Conservation (phyloP, 2,113 vertebrate genomes). For the Sander lucioperca region DNA sequence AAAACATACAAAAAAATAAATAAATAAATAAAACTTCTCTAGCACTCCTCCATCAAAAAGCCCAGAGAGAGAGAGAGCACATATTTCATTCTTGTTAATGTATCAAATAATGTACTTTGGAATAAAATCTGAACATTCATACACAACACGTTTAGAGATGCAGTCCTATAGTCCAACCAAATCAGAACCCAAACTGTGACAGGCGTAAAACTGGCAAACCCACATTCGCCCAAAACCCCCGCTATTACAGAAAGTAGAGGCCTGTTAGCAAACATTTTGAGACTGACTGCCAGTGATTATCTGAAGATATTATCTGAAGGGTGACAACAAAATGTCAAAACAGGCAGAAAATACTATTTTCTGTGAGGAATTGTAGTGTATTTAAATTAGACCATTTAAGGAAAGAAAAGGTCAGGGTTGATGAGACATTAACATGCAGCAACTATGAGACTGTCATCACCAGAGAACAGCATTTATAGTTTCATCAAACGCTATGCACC, state of each 20-base stretch:
- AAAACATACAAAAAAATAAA: not conserved
- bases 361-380: not conserved
- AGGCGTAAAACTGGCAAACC: not conserved
- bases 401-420: not conserved
- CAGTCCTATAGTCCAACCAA: not conserved
- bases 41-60: not conserved
- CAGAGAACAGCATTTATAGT: not conserved
- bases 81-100: not conserved
- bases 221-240: not conserved
- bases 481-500: not conserved
- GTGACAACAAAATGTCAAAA: not conserved
- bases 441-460: not conserved
- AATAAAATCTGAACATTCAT: not conserved
- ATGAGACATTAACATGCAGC: not conserved
- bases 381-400: not conserved
- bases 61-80: not conserved
- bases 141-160: not conserved
- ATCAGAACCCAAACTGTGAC: constrained; percentile 2
- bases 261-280: not conserved
- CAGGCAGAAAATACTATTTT: not conserved
- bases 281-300: not conserved
- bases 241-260: not conserved
- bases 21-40: constrained; percentile 22
- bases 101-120: not conserved
- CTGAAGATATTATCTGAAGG: not conserved